Percentiles rank a stretch among this genome's conserved stretches.
These are phyloP conservation scores for Gulo gulo DNA, from an alignment of 2,113 vertebrate genomes.

Conservation along the genomic window DNA sequence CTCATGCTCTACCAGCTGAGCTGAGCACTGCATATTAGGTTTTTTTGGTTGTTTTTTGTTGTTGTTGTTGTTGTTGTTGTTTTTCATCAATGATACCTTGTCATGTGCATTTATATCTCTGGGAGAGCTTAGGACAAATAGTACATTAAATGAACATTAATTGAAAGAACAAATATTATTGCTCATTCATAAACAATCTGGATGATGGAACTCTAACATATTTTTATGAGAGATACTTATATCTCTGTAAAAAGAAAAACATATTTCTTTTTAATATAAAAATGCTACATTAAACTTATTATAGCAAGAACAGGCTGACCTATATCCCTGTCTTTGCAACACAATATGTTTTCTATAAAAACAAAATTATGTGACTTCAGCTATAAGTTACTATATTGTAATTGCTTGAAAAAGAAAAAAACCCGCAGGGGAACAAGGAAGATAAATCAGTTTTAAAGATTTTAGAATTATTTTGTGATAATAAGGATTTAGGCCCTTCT, in stretches of 20 bases:
- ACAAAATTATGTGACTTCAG: background rate
- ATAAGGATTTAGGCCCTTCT: background rate
- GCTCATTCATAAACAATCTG: background rate
- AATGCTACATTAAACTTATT: background rate
- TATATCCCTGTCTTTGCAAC: background rate
- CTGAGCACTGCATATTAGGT: background rate
- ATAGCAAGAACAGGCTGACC: background rate
- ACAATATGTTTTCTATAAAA: background rate
- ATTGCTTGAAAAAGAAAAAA: background rate
- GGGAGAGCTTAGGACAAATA: background rate
- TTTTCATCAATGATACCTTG: background rate
- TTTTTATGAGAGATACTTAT: background rate
- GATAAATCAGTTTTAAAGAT: background rate
- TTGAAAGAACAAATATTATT: background rate
- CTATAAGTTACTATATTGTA: background rate
- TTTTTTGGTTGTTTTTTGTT: background rate
- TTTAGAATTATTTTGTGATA: constrained; percentile 3
- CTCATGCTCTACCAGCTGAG: constrained; percentile 85
- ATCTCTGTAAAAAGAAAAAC: background rate
- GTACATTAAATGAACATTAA: background rate
- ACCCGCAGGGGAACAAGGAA: background rate
- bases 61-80: background rate
- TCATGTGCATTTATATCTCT: background rate
- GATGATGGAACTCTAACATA: background rate
- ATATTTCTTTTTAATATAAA: constrained; percentile 16